phyloP scores from a whole-genome alignment of 2,797 vertebrate genomes.

The Urocyon cinereoargenteus region DNA sequence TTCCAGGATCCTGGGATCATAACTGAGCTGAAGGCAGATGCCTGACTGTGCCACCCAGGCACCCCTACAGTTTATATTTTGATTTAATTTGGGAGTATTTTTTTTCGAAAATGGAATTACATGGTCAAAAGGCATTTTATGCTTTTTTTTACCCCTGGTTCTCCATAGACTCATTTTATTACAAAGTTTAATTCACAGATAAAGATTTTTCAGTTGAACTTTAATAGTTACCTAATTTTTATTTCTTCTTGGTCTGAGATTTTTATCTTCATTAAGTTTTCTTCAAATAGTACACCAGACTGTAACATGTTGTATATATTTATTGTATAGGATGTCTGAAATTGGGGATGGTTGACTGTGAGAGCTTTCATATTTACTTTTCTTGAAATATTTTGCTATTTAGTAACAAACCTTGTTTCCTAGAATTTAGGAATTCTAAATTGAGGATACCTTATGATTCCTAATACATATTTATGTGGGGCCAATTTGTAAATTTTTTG shows the following conservation, averaged over 20 bases:
- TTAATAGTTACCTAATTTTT: neutral
- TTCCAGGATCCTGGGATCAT: too few species aligned
- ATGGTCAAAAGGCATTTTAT: neutral
- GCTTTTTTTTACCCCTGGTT: neutral
- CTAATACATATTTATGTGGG: neutral
- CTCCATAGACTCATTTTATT: neutral
- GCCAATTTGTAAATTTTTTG: constrained; percentile 4
- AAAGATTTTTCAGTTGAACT: neutral
- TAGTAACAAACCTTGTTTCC: neutral
- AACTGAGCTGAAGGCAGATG: too few species aligned
- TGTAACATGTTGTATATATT: neutral
- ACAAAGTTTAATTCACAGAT: neutral
- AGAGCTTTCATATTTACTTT: neutral
- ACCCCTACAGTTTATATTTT: neutral
- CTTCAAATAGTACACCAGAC: neutral
- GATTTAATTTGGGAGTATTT: neutral
- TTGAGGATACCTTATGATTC: neutral
- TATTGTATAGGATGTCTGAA: neutral
- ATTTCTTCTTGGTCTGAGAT: neutral
- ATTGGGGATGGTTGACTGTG: neutral
- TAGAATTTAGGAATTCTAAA: neutral
- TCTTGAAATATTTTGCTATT: neutral
- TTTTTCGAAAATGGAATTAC: constrained; percentile 18
- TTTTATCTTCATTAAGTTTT: neutral
- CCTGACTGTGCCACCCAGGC: too few species aligned